These are phyloP conservation scores for Notarius lentiginosus DNA, from an alignment of 2,113 vertebrate genomes.

Conservation along the genomic window DNA sequence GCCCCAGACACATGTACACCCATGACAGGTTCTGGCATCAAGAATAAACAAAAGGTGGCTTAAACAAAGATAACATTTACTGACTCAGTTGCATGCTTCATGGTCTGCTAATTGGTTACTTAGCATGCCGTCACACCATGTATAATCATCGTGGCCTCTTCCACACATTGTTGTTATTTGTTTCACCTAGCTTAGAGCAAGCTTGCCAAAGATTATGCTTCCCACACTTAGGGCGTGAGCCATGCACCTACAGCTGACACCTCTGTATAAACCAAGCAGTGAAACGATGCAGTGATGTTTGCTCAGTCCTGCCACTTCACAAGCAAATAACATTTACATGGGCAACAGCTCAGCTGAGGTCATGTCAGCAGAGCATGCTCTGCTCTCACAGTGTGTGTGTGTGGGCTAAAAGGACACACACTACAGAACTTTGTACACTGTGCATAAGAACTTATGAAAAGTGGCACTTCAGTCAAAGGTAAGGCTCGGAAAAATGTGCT, in stretches of 20 bases:
- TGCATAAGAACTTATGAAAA: neutral
- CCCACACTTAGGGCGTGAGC: conserved; percentile 38
- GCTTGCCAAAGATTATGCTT: conserved; percentile 39
- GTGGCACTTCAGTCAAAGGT: neutral
- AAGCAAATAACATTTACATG: conserved; percentile 58
- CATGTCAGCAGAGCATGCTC: conserved; percentile 32
- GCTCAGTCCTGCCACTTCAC: conserved; percentile 44
- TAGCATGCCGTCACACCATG: conserved; percentile 39
- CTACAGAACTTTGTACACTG: conserved; percentile 15
- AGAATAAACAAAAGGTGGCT: conserved; percentile 41
- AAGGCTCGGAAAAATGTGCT: conserved; percentile 1
- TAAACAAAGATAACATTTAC: conserved; percentile 30
- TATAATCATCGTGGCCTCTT: conserved; percentile 52
- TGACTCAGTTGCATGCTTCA: conserved; percentile 29
- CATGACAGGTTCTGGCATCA: conserved; percentile 23
- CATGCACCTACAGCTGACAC: conserved; percentile 35
- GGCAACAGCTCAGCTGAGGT: conserved; percentile 45
- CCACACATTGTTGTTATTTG: conserved; percentile 63
- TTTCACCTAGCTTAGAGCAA: conserved; percentile 47
- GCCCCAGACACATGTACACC: neutral
- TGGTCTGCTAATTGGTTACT: conserved; percentile 58
- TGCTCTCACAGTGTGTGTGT: conserved; percentile 27
- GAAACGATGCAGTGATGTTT: conserved; percentile 56
- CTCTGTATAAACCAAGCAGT: conserved; percentile 49
- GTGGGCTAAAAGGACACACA: conserved; percentile 14